Percentiles rank a stretch among this genome's conserved stretches.
These are phyloP conservation scores for Caenorhabditis auriculariae DNA, from an alignment of 2,888 invertebrate genomes.

Conservation along the genomic window DNA sequence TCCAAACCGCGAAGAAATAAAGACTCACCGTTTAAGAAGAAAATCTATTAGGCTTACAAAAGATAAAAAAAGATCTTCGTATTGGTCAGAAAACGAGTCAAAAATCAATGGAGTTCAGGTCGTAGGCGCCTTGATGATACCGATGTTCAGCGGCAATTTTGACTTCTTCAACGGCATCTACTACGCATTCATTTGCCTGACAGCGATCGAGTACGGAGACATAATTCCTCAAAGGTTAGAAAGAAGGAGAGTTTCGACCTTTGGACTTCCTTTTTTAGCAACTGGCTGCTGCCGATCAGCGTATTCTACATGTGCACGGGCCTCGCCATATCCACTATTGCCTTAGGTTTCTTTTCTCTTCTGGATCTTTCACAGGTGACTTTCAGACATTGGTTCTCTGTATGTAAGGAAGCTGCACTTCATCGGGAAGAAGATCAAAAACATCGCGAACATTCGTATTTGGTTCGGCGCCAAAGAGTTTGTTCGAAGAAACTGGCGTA, in stretches of 20 bases:
- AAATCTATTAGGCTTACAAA: neutral
- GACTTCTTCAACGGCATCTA: conserved; percentile 62
- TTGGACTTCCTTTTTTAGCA: conserved; percentile 29
- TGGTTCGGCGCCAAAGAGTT: conserved; percentile 61
- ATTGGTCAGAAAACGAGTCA: neutral
- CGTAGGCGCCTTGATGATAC: conserved; percentile 40
- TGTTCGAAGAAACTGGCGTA: conserved; percentile 2
- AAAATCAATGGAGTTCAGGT: conserved; percentile 8
- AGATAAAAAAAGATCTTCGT: neutral
- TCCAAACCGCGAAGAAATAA: no score
- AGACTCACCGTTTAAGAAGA: neutral
- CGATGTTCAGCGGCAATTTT: conserved; percentile 43
- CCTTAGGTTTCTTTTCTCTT: conserved; percentile 40
- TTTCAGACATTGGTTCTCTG: conserved; percentile 55
- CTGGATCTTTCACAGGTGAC: neutral
- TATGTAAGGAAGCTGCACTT: conserved; percentile 60
- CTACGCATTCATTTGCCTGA: conserved; percentile 57
- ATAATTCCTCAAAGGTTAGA: conserved; percentile 51
- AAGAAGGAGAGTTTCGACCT: no score
- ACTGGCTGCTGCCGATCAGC: conserved; percentile 53
- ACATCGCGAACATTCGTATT: conserved; percentile 55
- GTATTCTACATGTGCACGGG: conserved; percentile 60
- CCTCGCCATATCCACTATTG: conserved; percentile 59
- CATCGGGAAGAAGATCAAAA: conserved; percentile 49
- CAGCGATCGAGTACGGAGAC: conserved; percentile 61